Percentiles rank a stretch among this genome's conserved stretches.
These are phyloP conservation scores for Nibea coibor DNA, from an alignment of 2,113 vertebrate species.

Conservation along the genomic window DNA sequence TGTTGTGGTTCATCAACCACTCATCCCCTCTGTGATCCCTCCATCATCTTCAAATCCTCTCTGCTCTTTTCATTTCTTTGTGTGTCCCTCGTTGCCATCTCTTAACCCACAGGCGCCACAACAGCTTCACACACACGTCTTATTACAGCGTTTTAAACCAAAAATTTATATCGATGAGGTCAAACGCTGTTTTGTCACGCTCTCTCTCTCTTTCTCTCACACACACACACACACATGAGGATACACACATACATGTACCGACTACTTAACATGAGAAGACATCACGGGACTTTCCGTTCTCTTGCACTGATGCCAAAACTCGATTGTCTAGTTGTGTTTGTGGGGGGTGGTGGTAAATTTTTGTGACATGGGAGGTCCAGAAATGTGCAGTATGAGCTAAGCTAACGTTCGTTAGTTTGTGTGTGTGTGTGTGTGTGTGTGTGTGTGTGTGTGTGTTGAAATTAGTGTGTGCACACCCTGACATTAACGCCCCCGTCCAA, in stretches of 20 bases:
- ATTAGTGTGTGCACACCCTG: slow-evolving; percentile 24
- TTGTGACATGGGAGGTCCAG: slow-evolving; percentile 19
- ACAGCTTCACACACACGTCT: not conserved
- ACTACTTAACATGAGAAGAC: not conserved
- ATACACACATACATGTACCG: not conserved
- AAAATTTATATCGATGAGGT: slow-evolving; percentile 6
- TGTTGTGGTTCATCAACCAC: slow-evolving; percentile 51
- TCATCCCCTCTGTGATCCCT: slow-evolving; percentile 41
- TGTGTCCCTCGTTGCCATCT: slow-evolving; percentile 10
- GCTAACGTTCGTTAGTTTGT: not conserved
- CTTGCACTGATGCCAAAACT: slow-evolving; percentile 17
- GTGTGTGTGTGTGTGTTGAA: slow-evolving; percentile 44
- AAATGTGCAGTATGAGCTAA: slow-evolving; percentile 34
- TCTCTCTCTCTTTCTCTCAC: not conserved
- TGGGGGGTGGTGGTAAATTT: slow-evolving; percentile 1
- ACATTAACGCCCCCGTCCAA: slow-evolving; percentile 32
- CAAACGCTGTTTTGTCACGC: not conserved
- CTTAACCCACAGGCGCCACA: slow-evolving; percentile 57
- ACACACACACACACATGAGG: not conserved
- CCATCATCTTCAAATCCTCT: slow-evolving; percentile 36
- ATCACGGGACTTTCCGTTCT: slow-evolving; percentile 11
- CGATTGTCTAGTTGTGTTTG: slow-evolving; percentile 33
- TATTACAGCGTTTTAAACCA: slow-evolving; percentile 2
- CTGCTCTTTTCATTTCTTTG: slow-evolving; percentile 27
- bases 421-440: not conserved